Conservation (phyloP, 2,113 vertebrate genomes). For the Sialia sialis region DNA sequence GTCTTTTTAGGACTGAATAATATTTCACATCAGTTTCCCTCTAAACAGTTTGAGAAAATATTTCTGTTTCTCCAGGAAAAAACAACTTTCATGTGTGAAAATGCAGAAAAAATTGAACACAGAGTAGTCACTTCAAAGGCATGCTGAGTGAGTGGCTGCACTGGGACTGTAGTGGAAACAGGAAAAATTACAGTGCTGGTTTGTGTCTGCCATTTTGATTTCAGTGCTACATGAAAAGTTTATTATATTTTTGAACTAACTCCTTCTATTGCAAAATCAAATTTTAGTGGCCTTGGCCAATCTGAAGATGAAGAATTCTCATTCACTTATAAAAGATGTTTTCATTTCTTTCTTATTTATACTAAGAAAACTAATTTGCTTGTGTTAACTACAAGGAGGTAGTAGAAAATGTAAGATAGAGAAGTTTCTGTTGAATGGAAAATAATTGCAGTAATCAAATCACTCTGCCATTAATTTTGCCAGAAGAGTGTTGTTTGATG, state of each 20-base stretch:
- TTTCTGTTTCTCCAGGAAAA: background rate
- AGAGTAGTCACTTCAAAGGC: background rate
- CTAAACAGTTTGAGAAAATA: background rate
- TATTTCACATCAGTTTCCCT: background rate
- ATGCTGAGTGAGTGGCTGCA: background rate
- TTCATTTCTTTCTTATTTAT: background rate
- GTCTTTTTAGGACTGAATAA: background rate
- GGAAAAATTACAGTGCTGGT: background rate
- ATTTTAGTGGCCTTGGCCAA: background rate
- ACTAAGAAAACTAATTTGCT: background rate
- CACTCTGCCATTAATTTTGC: background rate
- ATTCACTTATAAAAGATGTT: background rate
- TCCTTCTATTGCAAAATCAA: background rate
- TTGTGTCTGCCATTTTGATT: slow-evolving; percentile 22
- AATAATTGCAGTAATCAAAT: background rate
- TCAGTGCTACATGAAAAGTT: background rate
- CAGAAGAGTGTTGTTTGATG: background rate
- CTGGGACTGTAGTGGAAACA: background rate
- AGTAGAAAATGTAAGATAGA: background rate
- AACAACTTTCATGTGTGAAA: background rate
- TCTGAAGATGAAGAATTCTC: background rate
- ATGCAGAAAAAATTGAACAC: background rate
- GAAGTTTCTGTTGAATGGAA: background rate
- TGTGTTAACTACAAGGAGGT: background rate
- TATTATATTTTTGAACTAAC: background rate